These are phyloP conservation scores for Portunus trituberculatus DNA, from an alignment of 1,140 invertebrate genomes.

Conservation along the genomic window DNA sequence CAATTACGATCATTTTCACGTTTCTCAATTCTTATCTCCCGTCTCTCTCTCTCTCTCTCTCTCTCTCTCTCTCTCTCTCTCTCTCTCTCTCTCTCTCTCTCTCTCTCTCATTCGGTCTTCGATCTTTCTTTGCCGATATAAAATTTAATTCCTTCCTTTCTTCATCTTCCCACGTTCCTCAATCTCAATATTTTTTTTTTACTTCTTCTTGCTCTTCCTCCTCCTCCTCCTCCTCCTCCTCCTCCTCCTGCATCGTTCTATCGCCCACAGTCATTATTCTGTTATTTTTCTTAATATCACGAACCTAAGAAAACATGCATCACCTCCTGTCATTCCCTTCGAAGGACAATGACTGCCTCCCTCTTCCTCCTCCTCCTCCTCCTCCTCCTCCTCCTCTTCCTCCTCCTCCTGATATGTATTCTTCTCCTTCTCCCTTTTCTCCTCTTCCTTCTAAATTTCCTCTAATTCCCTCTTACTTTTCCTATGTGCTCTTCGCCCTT, in stretches of 20 bases:
- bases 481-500: not conserved
- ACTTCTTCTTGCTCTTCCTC: not conserved
- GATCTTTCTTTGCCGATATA: not conserved
- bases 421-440: not conserved
- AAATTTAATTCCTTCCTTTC: not conserved
- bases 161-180: not conserved
- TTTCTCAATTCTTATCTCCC: not conserved
- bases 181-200: not conserved
- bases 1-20: not conserved
- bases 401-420: not conserved
- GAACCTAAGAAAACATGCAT: not conserved
- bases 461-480: not conserved
- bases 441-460: not conserved
- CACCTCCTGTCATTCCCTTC: not conserved
- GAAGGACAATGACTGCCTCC: not conserved
- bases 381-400: not conserved
- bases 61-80: too few relatives aligned
- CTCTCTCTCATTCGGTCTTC: not conserved
- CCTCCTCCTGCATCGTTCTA: not conserved
- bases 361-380: not conserved
- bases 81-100: not conserved
- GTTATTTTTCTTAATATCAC: conserved; percentile 11
- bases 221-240: not conserved
- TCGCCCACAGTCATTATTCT: conserved; percentile 1
- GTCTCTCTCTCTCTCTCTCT: not conserved